phyloP scores from a whole-genome alignment of 2,888 invertebrate species.

The Cyaniris semiargus region DNA sequence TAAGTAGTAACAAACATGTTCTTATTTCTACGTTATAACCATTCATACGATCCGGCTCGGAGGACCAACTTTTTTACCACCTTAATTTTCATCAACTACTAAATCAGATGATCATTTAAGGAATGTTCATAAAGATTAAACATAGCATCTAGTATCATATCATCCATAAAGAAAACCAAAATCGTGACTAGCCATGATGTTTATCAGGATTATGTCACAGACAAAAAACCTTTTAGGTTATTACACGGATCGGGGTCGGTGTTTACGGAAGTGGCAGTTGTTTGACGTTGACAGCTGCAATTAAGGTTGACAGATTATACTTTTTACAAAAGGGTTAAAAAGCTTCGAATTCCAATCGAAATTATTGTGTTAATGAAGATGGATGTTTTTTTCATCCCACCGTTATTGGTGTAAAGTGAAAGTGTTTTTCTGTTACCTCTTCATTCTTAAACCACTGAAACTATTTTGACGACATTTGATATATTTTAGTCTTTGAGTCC shows the following conservation, averaged over 20 bases:
- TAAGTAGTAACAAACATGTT: no score
- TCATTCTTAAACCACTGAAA: no score
- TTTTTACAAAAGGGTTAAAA: slow-evolving; percentile 8
- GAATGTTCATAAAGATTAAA: neutral
- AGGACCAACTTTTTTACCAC: neutral
- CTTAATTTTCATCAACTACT: neutral
- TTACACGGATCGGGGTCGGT: slow-evolving; percentile 43
- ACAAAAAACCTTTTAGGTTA: slow-evolving; percentile 60
- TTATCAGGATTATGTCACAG: slow-evolving; percentile 48
- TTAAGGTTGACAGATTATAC: slow-evolving; percentile 13
- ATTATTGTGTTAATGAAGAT: neutral
- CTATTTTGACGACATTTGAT: neutral
- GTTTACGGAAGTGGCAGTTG: slow-evolving; percentile 25
- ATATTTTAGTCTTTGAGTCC: neutral
- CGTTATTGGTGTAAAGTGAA: neutral
- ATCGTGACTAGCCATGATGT: slow-evolving; percentile 38
- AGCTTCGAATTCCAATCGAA: neutral
- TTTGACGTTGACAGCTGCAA: slow-evolving; percentile 26
- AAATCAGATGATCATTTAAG: neutral
- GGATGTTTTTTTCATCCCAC: neutral
- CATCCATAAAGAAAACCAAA: slow-evolving; percentile 28
- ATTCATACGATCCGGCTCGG: neutral
- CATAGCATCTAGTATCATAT: neutral
- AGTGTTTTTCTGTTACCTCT: neutral
- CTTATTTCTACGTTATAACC: no score